A percentile compares a stretch with the other conserved stretches of the same genome.
phyloP scores from a whole-genome alignment of 2,888 invertebrate genomes.

The Sphaerophoria rueppellii region DNA sequence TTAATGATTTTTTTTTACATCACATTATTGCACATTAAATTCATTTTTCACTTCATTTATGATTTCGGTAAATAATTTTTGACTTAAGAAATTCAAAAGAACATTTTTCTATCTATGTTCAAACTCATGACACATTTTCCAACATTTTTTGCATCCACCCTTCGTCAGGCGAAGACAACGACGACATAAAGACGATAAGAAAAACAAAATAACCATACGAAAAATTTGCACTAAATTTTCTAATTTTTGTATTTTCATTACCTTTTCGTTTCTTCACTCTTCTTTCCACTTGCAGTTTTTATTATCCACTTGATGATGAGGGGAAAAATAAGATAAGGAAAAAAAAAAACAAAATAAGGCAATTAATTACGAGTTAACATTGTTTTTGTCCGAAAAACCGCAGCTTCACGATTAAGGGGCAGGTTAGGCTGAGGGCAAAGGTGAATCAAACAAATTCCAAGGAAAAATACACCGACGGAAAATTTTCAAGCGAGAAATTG shows the following conservation, averaged over 20 bases:
- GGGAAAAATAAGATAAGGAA: slow-evolving; percentile 35
- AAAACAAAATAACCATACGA: slow-evolving; percentile 47
- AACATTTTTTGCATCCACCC: slow-evolving; percentile 34
- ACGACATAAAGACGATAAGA: slow-evolving; percentile 24
- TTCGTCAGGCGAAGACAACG: slow-evolving; percentile 47
- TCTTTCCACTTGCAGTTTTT: slow-evolving; percentile 72
- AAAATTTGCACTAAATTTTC: slow-evolving; percentile 69
- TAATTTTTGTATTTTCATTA: slow-evolving; percentile 55
- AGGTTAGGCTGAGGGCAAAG: slow-evolving; percentile 12
- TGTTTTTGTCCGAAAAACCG: slow-evolving; percentile 59
- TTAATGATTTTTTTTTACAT: slow-evolving; percentile 67
- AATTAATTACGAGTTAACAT: slow-evolving; percentile 67
- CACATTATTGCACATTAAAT: slow-evolving; percentile 40
- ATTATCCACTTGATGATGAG: slow-evolving; percentile 71
- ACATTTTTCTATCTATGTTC: slow-evolving; percentile 30
- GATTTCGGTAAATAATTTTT: slow-evolving; percentile 44
- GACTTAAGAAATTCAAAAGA: slow-evolving; percentile 12
- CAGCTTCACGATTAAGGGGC: slow-evolving; percentile 20
- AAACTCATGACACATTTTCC: slow-evolving; percentile 61
- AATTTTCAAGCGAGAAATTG: slow-evolving; percentile 26
- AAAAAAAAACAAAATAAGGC: slow-evolving; percentile 68
- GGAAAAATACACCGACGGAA: slow-evolving; percentile 35
- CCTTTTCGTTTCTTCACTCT: slow-evolving; percentile 47
- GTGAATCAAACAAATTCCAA: not conserved
- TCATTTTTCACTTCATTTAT: slow-evolving; percentile 27